A percentile compares a stretch with the other conserved stretches of the same genome.
Evolutionary conservation across 2,113 vertebrate species (phyloP).

Genomic region (Corythoichthys haematopterus): DNA sequence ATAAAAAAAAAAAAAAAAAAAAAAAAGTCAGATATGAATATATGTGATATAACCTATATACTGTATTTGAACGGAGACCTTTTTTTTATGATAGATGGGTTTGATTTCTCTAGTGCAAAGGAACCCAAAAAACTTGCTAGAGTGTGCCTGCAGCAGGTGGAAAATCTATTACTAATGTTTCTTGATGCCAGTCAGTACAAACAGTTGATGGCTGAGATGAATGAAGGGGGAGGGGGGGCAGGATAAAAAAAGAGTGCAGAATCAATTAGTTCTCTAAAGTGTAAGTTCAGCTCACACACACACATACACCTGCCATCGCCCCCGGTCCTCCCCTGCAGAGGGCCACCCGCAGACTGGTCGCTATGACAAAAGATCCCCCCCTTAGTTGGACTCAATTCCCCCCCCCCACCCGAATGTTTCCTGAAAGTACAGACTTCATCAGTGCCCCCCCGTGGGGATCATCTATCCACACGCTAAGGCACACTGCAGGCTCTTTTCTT

Average conservation of each 20-base stretch:
- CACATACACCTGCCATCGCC: conserved; percentile 54
- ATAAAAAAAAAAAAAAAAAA: no score
- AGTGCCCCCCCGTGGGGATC: conserved; percentile 76
- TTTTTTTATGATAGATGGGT: background rate
- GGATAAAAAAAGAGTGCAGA: conserved; percentile 46
- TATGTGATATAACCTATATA: background rate
- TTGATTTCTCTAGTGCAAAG: background rate
- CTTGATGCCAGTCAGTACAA: conserved; percentile 35
- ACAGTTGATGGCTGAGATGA: conserved; percentile 31
- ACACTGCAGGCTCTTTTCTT: conserved; percentile 54
- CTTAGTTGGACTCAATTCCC: conserved; percentile 31
- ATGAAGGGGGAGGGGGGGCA: conserved; percentile 18
- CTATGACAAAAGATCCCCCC: conserved; percentile 78
- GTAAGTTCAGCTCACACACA: conserved; percentile 30
- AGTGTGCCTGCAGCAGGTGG: conserved; percentile 50
- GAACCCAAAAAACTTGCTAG: conserved; percentile 39
- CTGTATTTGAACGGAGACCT: background rate
- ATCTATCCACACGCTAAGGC: conserved; percentile 76
- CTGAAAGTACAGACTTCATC: conserved; percentile 79
- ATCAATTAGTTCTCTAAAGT: conserved; percentile 61
- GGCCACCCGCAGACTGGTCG: conserved; percentile 82
- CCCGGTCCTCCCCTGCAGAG: conserved; percentile 76
- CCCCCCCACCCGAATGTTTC: conserved; percentile 45
- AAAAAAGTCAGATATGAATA: no score
- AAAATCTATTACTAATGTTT: conserved; percentile 50